A percentile compares a stretch with the other conserved stretches of the same genome.
phyloP scores from a whole-genome alignment of 53 echinoderm and acorn worm genomes.

The Henricia sp. region DNA sequence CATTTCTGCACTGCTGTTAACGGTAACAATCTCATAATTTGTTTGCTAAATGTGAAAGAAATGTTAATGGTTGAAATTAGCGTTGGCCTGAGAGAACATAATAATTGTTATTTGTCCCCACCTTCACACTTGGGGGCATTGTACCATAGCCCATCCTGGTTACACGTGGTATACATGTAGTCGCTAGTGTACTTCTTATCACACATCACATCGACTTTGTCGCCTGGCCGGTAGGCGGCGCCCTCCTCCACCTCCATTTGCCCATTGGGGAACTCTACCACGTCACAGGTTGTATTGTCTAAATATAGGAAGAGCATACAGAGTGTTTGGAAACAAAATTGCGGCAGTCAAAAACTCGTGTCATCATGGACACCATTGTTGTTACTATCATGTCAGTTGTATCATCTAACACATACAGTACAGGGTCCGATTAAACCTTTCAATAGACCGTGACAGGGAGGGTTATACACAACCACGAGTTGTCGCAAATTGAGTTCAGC shows the following conservation, averaged over 20 bases:
- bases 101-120: conserved; percentile 1
- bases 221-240: conserved; percentile 57
- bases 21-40: too few relatives aligned
- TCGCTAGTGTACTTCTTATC: conserved; percentile 30
- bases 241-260: conserved; percentile 58
- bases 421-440: too few relatives aligned
- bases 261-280: conserved; percentile 58
- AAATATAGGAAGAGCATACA: neutral
- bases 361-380: neutral
- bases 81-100: neutral
- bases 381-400: neutral
- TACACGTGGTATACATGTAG: conserved; percentile 33
- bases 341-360: neutral
- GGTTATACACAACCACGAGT: neutral
- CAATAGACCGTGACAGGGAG: too few relatives aligned
- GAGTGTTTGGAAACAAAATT: neutral
- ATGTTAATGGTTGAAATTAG: too few relatives aligned
- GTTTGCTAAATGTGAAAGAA: too few relatives aligned
- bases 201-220: conserved; percentile 59
- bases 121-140: conserved; percentile 64
- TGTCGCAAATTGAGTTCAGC: too few relatives aligned
- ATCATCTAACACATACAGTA: too few relatives aligned
- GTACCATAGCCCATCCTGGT: conserved; percentile 54
- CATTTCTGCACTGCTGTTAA: too few relatives aligned
- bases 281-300: conserved; percentile 70